A percentile compares a stretch with the other conserved stretches of the same genome.
phyloP scores from a whole-genome alignment of 2,797 vertebrate genomes.

The Phrynocephalus guinanensis region DNA sequence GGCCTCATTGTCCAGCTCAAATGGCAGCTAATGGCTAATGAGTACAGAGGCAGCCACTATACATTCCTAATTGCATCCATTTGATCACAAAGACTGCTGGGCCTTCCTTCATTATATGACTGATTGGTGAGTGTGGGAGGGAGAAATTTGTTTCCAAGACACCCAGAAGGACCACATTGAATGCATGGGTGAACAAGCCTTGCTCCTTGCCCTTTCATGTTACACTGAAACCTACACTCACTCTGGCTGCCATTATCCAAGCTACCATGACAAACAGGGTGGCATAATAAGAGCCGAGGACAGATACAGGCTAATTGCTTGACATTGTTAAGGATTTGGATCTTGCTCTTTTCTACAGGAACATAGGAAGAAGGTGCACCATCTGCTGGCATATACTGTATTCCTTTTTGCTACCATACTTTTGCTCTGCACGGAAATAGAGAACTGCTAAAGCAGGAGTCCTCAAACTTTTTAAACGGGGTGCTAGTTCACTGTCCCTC shows the following conservation, averaged over 20 bases:
- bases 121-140: constrained; percentile 44
- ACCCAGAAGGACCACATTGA: constrained; percentile 53
- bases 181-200: constrained; percentile 59
- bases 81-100: constrained; percentile 58
- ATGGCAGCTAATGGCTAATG: constrained; percentile 71
- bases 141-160: constrained; percentile 64
- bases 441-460: background rate
- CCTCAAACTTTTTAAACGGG: too few species aligned
- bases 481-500: too few species aligned
- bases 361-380: background rate
- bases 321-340: background rate
- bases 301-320: background rate
- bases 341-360: background rate
- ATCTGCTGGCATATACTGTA: background rate
- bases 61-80: constrained; percentile 65
- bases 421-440: background rate
- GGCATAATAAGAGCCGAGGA: background rate
- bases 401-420: background rate
- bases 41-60: constrained; percentile 62
- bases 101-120: constrained; percentile 66
- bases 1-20: constrained; percentile 59
- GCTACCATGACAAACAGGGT: background rate
- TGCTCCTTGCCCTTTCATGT: constrained; percentile 45
- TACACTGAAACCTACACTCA: constrained; percentile 52
- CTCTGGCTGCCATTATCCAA: constrained; percentile 20